Base-by-base conservation (phyloP, 2,113 vertebrate species). In the Turnix velox region DNA sequence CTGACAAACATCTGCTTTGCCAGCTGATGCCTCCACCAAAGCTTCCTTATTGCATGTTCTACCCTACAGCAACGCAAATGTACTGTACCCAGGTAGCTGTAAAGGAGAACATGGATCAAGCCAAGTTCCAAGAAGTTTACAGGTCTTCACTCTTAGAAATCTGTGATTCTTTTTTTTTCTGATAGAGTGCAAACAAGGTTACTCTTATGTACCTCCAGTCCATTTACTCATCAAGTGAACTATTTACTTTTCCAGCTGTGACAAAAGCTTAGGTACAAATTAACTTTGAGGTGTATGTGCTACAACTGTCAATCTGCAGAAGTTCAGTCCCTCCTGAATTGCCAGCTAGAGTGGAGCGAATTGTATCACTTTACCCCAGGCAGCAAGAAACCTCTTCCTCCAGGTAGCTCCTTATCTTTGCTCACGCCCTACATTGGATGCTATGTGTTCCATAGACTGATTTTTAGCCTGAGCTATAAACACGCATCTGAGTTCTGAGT, bases 41-140 rank as follows among this genome's bases (percentile, higher is more conserved):
- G 43, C 24, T 18, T 17, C n/a, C n/a, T 28, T 24, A 46, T 4
- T 1, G 43, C 46, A 58, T 0, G 0, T 65, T 28, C 40, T 27
- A 52, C 18, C 10, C 6, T 10, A 5, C 13, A 62, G 49, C 30
- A 68, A 35, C 12, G 19, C 55, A 69, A 42, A n/a, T 66, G 12
- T 30, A 45, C 28, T 43, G 37, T 28, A 48, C 4, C 10, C 51
- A 52, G 20, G 6, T 7, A 30, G 31, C 15, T 6, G 0, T 0
- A 19, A 7, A 43, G 31, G 55, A 75, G 28, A 72, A 19, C 1
- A 14, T 0, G 18, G 66, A 55, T 23, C 25, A 42, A 69, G 20
- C 5, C 69, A 54, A 71, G 14, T 78, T 84, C 57, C 20, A 71
- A 33, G 3, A 37, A 79, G 55, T 74, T 75, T 42, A 54, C 28